Conservation (phyloP, 2,888 invertebrate species). For the Ophion slaviceki region DNA sequence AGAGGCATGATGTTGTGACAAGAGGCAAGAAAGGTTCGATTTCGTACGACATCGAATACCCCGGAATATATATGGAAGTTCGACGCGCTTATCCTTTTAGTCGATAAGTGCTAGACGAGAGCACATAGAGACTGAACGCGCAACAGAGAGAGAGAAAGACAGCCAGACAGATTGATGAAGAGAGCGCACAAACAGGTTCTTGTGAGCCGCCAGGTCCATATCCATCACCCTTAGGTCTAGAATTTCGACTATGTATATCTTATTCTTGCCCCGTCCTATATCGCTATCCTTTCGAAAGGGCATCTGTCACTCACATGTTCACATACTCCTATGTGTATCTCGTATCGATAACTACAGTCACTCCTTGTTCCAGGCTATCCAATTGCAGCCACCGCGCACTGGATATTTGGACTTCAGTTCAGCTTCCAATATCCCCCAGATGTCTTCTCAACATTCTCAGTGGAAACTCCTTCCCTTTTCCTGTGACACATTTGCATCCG, state of each 20-base stretch:
- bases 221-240: not conserved
- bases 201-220: slow-evolving; percentile 9
- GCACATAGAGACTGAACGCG: slow-evolving; percentile 9
- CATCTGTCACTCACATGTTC: not conserved
- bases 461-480: too few species aligned
- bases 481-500: too few species aligned
- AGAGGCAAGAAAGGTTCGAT: slow-evolving; percentile 42
- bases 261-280: slow-evolving; percentile 4
- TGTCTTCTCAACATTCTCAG: not conserved
- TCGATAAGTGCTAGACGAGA: slow-evolving; percentile 48
- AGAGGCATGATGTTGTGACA: slow-evolving; percentile 32
- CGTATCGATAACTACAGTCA: not conserved
- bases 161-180: not conserved
- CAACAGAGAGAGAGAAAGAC: slow-evolving; percentile 24
- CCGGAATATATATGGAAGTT: slow-evolving; percentile 47
- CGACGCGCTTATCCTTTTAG: slow-evolving; percentile 59
- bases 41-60: slow-evolving; percentile 59
- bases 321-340: not conserved
- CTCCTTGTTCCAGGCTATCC: not conserved
- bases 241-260: slow-evolving; percentile 6
- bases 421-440: not conserved
- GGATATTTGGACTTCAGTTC: too few species aligned
- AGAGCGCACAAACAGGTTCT: slow-evolving; percentile 38
- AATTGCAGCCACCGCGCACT: not conserved
- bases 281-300: not conserved